These are phyloP conservation scores for Hartigia nigra DNA, from an alignment of 2,888 invertebrate species.

Conservation along the genomic window DNA sequence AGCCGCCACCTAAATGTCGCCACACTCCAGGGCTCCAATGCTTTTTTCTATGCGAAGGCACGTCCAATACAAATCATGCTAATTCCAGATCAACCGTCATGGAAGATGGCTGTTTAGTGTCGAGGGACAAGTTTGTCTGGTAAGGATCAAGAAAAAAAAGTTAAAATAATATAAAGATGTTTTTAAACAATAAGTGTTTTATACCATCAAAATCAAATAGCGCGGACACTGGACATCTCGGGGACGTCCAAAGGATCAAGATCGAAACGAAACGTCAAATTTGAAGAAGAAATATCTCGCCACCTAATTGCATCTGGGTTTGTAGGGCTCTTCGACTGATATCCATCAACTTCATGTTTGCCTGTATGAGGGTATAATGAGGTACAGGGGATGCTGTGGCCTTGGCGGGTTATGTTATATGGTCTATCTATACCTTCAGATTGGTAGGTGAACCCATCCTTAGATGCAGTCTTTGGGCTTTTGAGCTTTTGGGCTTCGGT, in stretches of 20 bases:
- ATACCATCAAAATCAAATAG: not conserved
- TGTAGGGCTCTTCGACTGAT: slow-evolving; percentile 29
- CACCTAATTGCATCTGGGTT: slow-evolving; percentile 8
- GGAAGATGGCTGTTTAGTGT: not conserved
- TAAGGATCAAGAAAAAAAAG: not conserved
- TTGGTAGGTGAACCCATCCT: slow-evolving; percentile 22
- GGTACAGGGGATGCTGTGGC: slow-evolving; percentile 23
- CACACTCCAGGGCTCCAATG: slow-evolving; percentile 32
- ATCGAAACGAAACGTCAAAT: not conserved
- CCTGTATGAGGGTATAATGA: slow-evolving; percentile 40
- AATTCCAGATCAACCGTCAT: slow-evolving; percentile 41
- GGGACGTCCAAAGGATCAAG: not conserved
- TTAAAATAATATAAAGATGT: not conserved
- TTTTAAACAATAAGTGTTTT: no score
- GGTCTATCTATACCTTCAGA: slow-evolving; percentile 17
- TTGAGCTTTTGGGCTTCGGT: slow-evolving; percentile 42
- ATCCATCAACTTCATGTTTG: slow-evolving; percentile 44
- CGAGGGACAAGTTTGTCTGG: no score
- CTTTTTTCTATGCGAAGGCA: slow-evolving; percentile 53
- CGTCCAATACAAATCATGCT: slow-evolving; percentile 44
- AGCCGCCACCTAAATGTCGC: slow-evolving; percentile 38
- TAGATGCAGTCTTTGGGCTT: slow-evolving; percentile 25
- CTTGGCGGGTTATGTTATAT: slow-evolving; percentile 18
- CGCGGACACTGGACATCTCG: not conserved
- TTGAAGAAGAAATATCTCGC: not conserved